Conservation (phyloP, 1,140 invertebrate species). For the Leptopilina clavipes region DNA sequence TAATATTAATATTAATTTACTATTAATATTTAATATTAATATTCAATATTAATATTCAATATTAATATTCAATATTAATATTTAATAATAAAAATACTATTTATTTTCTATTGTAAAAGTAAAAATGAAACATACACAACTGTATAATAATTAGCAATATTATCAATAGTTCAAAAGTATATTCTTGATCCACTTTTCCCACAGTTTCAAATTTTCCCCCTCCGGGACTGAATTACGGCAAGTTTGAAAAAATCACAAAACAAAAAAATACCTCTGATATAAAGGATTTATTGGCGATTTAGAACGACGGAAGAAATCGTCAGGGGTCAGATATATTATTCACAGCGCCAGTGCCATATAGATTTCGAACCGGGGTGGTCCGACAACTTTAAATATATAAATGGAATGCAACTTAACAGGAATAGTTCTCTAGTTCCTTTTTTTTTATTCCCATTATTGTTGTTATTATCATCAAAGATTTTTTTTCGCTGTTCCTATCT, state of each 20-base stretch:
- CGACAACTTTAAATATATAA: slow-evolving; percentile 69
- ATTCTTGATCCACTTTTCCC: too few relatives aligned
- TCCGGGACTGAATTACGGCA: not conserved
- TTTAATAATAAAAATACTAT: too few relatives aligned
- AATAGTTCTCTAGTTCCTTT: slow-evolving; percentile 68
- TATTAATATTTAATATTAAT: too few relatives aligned
- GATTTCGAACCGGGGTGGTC: slow-evolving; percentile 66
- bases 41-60: too few relatives aligned
- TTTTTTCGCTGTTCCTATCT: slow-evolving; percentile 62
- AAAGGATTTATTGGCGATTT: slow-evolving; percentile 8
- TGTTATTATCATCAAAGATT: slow-evolving; percentile 59
- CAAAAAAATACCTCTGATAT: not conserved
- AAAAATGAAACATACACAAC: too few relatives aligned
- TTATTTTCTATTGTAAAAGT: too few relatives aligned
- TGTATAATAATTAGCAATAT: too few relatives aligned
- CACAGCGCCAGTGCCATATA: slow-evolving; percentile 60
- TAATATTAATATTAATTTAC: too few relatives aligned
- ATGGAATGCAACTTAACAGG: slow-evolving; percentile 73
- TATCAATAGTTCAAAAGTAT: too few relatives aligned
- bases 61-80: too few relatives aligned
- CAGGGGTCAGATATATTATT: slow-evolving; percentile 62
- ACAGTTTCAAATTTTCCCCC: too few relatives aligned
- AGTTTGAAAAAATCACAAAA: not conserved
- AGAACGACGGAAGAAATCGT: slow-evolving; percentile 45
- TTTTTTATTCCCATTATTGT: slow-evolving; percentile 68